Base-by-base conservation (phyloP, 2,797 vertebrate genomes). In the Sebastes iracundus region DNA sequence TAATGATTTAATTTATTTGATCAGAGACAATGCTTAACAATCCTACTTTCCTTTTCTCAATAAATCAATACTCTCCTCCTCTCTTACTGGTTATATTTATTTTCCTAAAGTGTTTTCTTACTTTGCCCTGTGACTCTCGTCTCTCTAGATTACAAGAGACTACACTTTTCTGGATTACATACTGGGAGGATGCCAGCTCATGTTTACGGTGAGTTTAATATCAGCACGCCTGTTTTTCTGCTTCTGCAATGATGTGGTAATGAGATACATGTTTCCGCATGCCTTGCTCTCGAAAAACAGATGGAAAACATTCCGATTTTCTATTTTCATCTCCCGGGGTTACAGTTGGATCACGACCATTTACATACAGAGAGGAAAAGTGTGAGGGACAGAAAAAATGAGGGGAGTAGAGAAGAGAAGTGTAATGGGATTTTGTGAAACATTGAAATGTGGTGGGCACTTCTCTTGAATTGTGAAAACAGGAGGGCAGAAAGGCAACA, bases 111-210 rank as follows among this genome's bases (percentile, higher is more conserved):
- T 61, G 13, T 81, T 61, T 27, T 20, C 35, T 80, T 27, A 55
- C 23, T 46, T 14, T 75, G 11, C 6, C 7, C 64, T 80, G 28
- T 84, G 11, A 16, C 61, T 75, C 7, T 6, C 76, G 61, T 86
- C 63, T 75, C 93, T 93, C 81, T 35, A 99, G 99, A 97, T 99
- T 90, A 96, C 95, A 72, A 96, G 97, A 80, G 96, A 99, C 94
- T 99, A 98, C 86, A 97, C 98, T 8, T 99, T 99, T 85, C 94
- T 99, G 92, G 99, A 99, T 95, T 99, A 99, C 88, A 99, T 99
- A 87, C 92, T 99, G 73, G 98, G 99, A 67, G 99, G 99, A 86
- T 99, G 98, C 92, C 99, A 99, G 79, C 95, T 99, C 85, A 98
- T 99, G 98, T 99, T 99, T 90, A 99, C 99, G 0, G 99, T 99